Evolutionary conservation across 1,140 invertebrate genomes (phyloP).

Genomic region (Eulimnadia texana): DNA sequence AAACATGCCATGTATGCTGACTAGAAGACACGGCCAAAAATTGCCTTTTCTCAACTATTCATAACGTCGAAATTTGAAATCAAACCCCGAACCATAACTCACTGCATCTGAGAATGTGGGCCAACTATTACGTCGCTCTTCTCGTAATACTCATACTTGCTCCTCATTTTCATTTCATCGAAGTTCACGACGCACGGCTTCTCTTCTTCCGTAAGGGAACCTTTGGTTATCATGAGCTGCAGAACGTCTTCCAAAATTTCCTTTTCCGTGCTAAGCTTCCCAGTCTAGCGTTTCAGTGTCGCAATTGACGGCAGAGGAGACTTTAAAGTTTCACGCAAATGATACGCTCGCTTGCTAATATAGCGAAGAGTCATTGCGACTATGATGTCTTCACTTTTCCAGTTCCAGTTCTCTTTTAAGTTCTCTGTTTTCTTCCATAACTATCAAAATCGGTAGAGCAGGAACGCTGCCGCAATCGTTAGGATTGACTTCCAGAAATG

Average conservation of each 20-base stretch:
- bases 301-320: constrained; percentile 7
- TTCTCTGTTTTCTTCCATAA: neutral
- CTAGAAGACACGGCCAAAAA: neutral
- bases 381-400: constrained; percentile 3
- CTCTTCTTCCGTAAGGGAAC: constrained; percentile 1
- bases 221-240: constrained; percentile 1
- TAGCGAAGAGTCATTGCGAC: neutral
- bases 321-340: constrained; percentile 1
- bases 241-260: constrained; percentile 7
- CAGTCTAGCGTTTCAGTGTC: constrained; percentile 9
- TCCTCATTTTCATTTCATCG: constrained; percentile 15
- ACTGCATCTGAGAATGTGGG: constrained; percentile 16
- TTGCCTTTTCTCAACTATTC: neutral
- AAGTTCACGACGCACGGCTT: constrained; percentile 11
- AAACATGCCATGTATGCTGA: neutral
- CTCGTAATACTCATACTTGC: constrained; percentile 7
- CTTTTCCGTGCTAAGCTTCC: constrained; percentile 6
- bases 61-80: constrained; percentile 17
- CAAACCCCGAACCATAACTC: constrained; percentile 20
- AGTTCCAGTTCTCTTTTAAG: neutral
- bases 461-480: neutral
- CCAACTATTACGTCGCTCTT: neutral
- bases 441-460: neutral
- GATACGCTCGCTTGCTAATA: neutral
- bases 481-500: neutral